Base-by-base conservation (phyloP, 1,140 invertebrate genomes). In the Aphaenogaster floridana region DNA sequence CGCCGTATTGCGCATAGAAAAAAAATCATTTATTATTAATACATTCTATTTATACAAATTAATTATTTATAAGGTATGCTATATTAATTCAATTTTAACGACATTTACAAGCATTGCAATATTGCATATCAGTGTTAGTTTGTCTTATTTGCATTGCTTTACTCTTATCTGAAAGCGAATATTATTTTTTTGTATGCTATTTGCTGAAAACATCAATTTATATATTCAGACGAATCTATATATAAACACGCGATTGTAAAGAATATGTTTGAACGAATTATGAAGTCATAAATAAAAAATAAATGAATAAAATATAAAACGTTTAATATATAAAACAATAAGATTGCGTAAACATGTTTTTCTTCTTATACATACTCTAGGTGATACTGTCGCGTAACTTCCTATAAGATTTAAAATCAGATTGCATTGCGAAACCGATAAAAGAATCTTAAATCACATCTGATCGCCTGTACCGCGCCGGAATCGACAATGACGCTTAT, bases 401-500 rank as follows among this genome's bases (percentile, higher is more conserved):
- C 15, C 3, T 21, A 7, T n/a, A 39, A 84, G 17, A 76, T 76
- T 48, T 45, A 1, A 83, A 59, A 5, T 28, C 42, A 21, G 34
- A 34, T 48, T 0, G 28, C 28, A 59, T 42, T 74, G 34, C 1
- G 5, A 36, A 50, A 61, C 13, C 45, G 80, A 84, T 84, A 84
- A 84, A 84, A 50, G 36, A 76, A 50, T 59, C 42, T 80, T 57
- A 48, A 50, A 76, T 84, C 54, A 48, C 42, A 61, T 74, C 17
- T 36, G 54, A 84, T 74, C 4, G 52, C 7, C 13, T 45, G 17
- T 76, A 68, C 39, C n/a, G 6, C 0, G 11, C 0, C 28, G n/a
- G 64, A 61, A 86, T 54, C 48, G 71, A 63, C n/a, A 76, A 66
- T 61, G 42, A 72, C 80, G 76, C 74, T 86, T 86, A 84, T 74